Percentiles rank a stretch among this genome's conserved stretches.
phyloP scores from a whole-genome alignment of 2,888 invertebrate species.

The Halictus ligatus region DNA sequence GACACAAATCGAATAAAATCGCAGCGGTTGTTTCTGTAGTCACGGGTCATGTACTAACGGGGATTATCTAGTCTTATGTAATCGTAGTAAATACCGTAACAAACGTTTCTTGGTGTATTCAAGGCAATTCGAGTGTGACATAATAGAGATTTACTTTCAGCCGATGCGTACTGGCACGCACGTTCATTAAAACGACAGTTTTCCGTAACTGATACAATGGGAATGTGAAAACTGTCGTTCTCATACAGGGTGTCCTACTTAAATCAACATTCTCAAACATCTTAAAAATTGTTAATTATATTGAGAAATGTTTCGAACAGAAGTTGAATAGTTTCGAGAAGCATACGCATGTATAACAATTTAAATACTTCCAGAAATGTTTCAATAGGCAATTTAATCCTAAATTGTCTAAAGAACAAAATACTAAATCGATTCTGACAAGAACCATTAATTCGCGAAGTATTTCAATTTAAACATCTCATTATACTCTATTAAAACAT shows the following conservation, averaged over 20 bases:
- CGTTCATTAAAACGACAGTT: background rate
- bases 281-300: background rate
- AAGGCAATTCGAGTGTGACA: background rate
- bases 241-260: background rate
- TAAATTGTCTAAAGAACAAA: background rate
- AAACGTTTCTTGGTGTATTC: background rate
- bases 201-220: background rate
- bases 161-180: background rate
- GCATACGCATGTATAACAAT: background rate
- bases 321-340: background rate
- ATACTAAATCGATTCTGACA: background rate
- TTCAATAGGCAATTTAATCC: background rate
- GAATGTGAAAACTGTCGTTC: conserved; percentile 2
- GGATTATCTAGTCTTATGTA: background rate
- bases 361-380: background rate
- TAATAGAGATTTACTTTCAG: background rate
- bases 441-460: background rate
- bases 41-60: background rate
- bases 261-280: background rate
- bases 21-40: background rate
- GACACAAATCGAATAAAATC: background rate
- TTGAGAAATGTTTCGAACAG: background rate
- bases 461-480: background rate
- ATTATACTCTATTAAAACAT: too few relatives aligned
- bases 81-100: background rate